phyloP scores from a whole-genome alignment of 2,113 vertebrate species.

The Ailuropoda melanoleuca region DNA sequence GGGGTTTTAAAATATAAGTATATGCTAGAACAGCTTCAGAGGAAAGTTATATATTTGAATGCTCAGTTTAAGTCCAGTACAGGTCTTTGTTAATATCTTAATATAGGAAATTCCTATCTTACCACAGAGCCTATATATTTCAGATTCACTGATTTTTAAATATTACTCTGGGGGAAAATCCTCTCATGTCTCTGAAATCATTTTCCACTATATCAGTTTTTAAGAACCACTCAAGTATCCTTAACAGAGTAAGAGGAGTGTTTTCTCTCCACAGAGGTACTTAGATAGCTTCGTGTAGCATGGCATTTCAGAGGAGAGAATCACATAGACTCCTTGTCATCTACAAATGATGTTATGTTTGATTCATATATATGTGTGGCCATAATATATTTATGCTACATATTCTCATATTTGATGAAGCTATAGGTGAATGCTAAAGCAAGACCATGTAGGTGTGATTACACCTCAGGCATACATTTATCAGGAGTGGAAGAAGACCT shows the following conservation, averaged over 20 bases:
- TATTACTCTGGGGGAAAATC: constrained; percentile 67
- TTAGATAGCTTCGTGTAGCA: background rate
- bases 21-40: constrained; percentile 40
- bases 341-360: background rate
- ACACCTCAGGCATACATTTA: constrained; percentile 19
- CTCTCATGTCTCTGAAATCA: constrained; percentile 12
- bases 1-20: constrained; percentile 71
- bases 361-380: background rate
- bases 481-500: constrained; percentile 28
- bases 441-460: background rate
- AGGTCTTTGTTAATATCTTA: constrained; percentile 78
- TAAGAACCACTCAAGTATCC: constrained; percentile 49
- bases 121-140: constrained; percentile 56
- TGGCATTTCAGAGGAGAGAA: background rate
- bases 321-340: background rate
- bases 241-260: constrained; percentile 36
- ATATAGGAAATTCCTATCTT: constrained; percentile 28
- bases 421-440: constrained; percentile 20
- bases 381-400: background rate
- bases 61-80: constrained; percentile 43
- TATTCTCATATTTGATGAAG: constrained; percentile 40
- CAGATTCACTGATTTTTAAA: constrained; percentile 65
- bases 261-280: constrained; percentile 6
- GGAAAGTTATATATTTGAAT: constrained; percentile 65
- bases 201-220: constrained; percentile 56